Evolutionary conservation across 2,888 invertebrate genomes (phyloP).

Genomic region (Sarcophaga variegata): DNA sequence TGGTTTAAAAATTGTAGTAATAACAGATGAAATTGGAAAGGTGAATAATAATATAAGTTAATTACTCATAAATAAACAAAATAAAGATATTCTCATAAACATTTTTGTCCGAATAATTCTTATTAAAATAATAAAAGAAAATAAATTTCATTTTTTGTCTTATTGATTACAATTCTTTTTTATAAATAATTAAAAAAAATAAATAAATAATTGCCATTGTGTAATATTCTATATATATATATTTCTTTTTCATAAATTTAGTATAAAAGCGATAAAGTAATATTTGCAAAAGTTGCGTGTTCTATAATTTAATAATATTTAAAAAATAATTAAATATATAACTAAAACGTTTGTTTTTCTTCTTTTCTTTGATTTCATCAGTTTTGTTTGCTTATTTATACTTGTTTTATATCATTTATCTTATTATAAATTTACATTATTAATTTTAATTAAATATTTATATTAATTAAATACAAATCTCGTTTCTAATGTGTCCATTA

Average conservation of each 20-base stretch:
- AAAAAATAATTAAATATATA: slow-evolving; percentile 50
- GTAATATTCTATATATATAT: slow-evolving; percentile 44
- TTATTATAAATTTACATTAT: slow-evolving; percentile 48
- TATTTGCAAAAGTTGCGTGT: slow-evolving; percentile 50
- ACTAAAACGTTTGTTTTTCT: slow-evolving; percentile 40
- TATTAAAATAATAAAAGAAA: slow-evolving; percentile 29
- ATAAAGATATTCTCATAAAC: neutral
- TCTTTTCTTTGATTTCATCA: slow-evolving; percentile 22
- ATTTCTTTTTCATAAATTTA: slow-evolving; percentile 32
- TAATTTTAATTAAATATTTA: slow-evolving; percentile 23
- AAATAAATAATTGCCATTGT: slow-evolving; percentile 67
- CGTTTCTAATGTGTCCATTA: slow-evolving; percentile 44
- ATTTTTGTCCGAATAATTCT: slow-evolving; percentile 10
- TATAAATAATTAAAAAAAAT: slow-evolving; percentile 31
- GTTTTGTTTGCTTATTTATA: slow-evolving; percentile 6
- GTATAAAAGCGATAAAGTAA: slow-evolving; percentile 49
- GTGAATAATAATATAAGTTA: slow-evolving; percentile 16
- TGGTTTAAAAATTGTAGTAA: slow-evolving; percentile 29
- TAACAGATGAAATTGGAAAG: slow-evolving; percentile 23
- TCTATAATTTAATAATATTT: slow-evolving; percentile 52
- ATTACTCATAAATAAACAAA: slow-evolving; percentile 8
- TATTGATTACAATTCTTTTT: neutral
- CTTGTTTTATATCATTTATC: slow-evolving; percentile 7
- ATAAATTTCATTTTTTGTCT: slow-evolving; percentile 10
- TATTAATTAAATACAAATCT: slow-evolving; percentile 43